Conservation (phyloP, 2,113 vertebrate species). For the Seriola quinqueradiata region DNA sequence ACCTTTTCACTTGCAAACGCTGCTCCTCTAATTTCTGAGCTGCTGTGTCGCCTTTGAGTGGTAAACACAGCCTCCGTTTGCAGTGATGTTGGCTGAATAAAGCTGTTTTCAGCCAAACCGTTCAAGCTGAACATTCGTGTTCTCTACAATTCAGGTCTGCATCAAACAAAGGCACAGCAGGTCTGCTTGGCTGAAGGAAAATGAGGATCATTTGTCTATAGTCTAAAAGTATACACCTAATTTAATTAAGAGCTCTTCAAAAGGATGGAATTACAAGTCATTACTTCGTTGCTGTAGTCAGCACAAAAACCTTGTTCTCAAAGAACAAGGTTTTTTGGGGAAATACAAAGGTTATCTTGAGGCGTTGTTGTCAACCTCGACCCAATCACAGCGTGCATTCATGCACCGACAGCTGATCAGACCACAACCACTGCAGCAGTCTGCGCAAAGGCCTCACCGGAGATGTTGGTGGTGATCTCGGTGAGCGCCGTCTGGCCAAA, state of each 20-base stretch:
- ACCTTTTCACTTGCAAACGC: conserved; percentile 25
- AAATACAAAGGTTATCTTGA: no score
- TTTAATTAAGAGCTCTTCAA: conserved; percentile 46
- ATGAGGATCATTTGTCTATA: conserved; percentile 34
- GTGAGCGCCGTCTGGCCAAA: conserved; percentile 94
- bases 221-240: conserved; percentile 33
- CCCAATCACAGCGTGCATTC: background rate
- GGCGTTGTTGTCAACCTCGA: no score
- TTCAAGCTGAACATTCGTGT: conserved; percentile 35
- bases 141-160: conserved; percentile 36
- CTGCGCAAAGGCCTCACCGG: conserved; percentile 80
- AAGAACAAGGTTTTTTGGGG: background rate
- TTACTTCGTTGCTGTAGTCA: background rate
- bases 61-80: conserved; percentile 9
- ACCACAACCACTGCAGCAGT: background rate
- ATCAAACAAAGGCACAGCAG: conserved; percentile 21
- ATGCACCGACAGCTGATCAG: background rate
- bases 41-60: conserved; percentile 1
- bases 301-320: no score
- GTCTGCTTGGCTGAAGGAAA: conserved; percentile 3
- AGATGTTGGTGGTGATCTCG: conserved; percentile 98
- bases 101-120: conserved; percentile 29
- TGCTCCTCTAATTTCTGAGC: conserved; percentile 11
- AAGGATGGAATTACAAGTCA: conserved; percentile 11
- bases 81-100: conserved; percentile 32